Percentiles rank a stretch among this genome's conserved stretches.
Conservation (phyloP, 1,140 invertebrate genomes). For the Drosophila quadrilineata region DNA sequence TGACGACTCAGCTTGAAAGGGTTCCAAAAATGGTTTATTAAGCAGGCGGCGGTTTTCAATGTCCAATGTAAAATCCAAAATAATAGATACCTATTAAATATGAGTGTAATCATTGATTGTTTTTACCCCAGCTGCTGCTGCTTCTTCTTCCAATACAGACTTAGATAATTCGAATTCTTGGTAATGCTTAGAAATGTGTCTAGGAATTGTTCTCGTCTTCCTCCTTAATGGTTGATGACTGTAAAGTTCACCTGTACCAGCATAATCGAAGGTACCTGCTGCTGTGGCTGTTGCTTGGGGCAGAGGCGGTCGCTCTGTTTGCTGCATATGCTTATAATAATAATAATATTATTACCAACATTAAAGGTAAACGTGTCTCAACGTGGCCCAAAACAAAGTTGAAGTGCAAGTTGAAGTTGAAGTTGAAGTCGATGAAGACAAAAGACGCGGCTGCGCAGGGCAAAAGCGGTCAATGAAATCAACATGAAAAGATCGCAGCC, state of each 20-base stretch:
- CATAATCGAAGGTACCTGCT: conserved; percentile 76
- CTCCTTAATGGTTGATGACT: too few relatives aligned
- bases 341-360: conserved; percentile 75
- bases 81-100: neutral
- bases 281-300: conserved; percentile 41
- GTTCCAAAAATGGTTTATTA: conserved; percentile 30
- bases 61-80: too few relatives aligned
- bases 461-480: conserved; percentile 43
- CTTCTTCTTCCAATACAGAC: neutral
- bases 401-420: neutral
- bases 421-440: neutral
- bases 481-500: conserved; percentile 39
- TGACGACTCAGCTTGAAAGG: conserved; percentile 47
- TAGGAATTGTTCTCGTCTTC: too few relatives aligned
- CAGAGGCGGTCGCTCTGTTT: too few relatives aligned
- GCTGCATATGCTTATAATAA: conserved; percentile 50
- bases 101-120: too few relatives aligned
- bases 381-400: conserved; percentile 62
- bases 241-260: conserved; percentile 74
- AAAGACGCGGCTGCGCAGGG: neutral
- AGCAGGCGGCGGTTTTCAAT: conserved; percentile 27
- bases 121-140: too few relatives aligned
- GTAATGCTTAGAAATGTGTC: neutral
- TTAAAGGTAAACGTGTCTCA: conserved; percentile 57
- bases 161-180: too few relatives aligned